Conservation (phyloP, 2,797 vertebrate genomes). For the Nasua narica region DNA sequence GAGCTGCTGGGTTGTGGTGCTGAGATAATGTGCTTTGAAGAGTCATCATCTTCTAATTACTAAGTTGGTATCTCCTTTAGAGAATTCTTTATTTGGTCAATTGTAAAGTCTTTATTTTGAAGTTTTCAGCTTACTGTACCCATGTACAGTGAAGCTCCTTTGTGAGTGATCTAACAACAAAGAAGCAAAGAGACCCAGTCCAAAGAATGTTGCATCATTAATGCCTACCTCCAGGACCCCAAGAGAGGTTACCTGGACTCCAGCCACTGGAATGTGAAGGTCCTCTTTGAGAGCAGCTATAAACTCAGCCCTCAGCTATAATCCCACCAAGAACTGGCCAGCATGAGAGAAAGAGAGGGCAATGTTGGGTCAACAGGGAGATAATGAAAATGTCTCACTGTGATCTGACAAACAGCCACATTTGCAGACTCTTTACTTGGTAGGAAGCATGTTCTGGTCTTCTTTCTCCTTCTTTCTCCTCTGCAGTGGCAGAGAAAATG, state of each 20-base stretch:
- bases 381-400: too few species aligned
- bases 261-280: background rate
- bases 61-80: background rate
- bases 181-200: background rate
- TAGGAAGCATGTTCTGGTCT: too few species aligned
- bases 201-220: background rate
- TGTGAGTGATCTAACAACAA: background rate
- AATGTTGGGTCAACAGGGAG: background rate
- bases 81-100: background rate
- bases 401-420: background rate
- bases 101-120: background rate
- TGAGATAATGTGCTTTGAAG: background rate
- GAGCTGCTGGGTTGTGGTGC: background rate
- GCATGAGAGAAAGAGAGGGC: rapidly evolving
- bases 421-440: background rate
- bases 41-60: background rate
- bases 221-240: background rate
- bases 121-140: background rate
- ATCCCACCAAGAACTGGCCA: background rate
- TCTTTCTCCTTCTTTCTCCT: background rate
- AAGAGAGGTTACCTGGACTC: background rate
- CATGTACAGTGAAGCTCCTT: background rate
- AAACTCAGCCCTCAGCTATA: background rate
- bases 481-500: background rate
- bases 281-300: background rate